Conservation (phyloP, 1,140 invertebrate genomes). For the Aphaenogaster floridana region DNA sequence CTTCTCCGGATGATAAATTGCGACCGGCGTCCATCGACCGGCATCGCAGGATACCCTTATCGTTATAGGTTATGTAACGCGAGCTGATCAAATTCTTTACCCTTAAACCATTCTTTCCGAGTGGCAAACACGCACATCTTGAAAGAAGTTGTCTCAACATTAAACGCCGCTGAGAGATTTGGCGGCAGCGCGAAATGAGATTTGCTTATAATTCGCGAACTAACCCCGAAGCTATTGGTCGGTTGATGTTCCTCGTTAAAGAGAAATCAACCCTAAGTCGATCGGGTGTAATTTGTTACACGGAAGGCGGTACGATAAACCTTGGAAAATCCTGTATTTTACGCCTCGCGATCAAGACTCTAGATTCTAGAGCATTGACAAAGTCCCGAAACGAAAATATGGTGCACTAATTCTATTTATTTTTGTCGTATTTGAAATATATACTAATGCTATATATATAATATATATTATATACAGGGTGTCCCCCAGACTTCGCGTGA, state of each 20-base stretch:
- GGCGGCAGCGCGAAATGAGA: neutral
- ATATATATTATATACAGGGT: too few relatives aligned
- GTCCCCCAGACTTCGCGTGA: too few relatives aligned
- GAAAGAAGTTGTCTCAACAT: conserved; percentile 53
- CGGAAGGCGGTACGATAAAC: too few relatives aligned
- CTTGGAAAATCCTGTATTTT: too few relatives aligned
- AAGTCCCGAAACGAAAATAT: too few relatives aligned
- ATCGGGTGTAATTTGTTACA: neutral
- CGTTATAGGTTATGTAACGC: conserved; percentile 62
- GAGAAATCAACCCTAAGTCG: neutral
- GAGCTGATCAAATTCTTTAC: conserved; percentile 5
- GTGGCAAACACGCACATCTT: conserved; percentile 56
- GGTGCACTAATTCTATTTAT: too few relatives aligned
- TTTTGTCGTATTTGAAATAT: too few relatives aligned
- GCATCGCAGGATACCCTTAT: neutral
- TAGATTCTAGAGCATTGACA: too few relatives aligned
- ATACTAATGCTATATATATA: too few relatives aligned
- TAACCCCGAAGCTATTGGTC: neutral
- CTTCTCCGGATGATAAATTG: neutral
- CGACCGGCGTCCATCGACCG: neutral
- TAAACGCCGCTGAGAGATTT: conserved; percentile 8
- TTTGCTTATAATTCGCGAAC: neutral
- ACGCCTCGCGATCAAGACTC: too few relatives aligned
- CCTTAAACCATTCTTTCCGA: conserved; percentile 41
- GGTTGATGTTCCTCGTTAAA: neutral